Conservation (phyloP, 2,113 vertebrate genomes). For the Oryzias javanicus region DNA sequence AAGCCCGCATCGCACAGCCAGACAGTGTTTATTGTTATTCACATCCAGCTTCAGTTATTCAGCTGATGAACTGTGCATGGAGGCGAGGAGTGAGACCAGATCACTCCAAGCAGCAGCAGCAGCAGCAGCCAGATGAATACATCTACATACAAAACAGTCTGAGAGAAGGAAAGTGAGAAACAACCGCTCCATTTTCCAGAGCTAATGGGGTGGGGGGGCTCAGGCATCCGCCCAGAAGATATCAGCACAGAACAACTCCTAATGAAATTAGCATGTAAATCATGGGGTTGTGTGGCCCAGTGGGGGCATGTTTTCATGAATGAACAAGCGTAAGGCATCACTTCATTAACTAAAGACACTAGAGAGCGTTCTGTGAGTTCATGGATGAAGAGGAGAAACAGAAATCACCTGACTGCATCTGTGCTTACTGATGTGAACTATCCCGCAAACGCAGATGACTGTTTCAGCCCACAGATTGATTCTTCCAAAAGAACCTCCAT, state of each 20-base stretch:
- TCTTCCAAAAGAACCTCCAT: too few species aligned
- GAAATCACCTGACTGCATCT: slow-evolving; percentile 1
- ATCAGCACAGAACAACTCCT: slow-evolving; percentile 19
- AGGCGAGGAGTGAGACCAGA: background rate
- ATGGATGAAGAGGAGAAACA: slow-evolving; percentile 7
- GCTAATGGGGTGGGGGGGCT: slow-evolving; percentile 22
- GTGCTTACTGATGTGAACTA: slow-evolving; percentile 25
- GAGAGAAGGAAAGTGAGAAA: slow-evolving; percentile 1
- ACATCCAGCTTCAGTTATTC: too few species aligned
- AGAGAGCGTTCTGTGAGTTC: background rate
- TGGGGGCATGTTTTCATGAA: slow-evolving; percentile 25
- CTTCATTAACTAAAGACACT: slow-evolving; percentile 38
- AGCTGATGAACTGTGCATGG: background rate
- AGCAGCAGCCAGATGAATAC: background rate
- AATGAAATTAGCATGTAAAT: slow-evolving; percentile 47
- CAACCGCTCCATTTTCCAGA: slow-evolving; percentile 2
- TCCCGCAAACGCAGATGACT: slow-evolving; percentile 9
- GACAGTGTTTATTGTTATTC: too few species aligned
- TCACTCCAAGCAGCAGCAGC: slow-evolving; percentile 7
- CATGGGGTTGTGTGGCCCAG: slow-evolving; percentile 15
- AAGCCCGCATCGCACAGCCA: too few species aligned
- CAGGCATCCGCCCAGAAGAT: slow-evolving; percentile 7
- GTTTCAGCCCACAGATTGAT: background rate
- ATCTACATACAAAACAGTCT: slow-evolving; percentile 21
- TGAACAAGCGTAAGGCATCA: slow-evolving; percentile 24